Conservation (phyloP, 2,888 invertebrate species). For the Nephrotoma flavescens region DNA sequence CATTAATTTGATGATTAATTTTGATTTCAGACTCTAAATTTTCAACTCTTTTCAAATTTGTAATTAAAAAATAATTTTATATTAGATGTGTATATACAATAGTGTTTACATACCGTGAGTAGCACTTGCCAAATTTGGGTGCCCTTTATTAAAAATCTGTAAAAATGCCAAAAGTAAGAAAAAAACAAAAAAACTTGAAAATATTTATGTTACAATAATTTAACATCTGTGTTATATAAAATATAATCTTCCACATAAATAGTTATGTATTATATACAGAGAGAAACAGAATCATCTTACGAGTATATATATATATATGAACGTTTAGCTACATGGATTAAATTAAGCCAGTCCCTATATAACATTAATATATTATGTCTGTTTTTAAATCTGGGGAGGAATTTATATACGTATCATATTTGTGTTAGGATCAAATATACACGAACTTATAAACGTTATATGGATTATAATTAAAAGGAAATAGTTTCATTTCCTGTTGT, state of each 20-base stretch:
- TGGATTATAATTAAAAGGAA: neutral
- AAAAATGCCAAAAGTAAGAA: slow-evolving; percentile 4
- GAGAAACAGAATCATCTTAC: neutral
- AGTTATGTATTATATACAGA: neutral
- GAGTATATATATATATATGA: neutral
- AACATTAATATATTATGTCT: neutral
- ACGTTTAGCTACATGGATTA: neutral
- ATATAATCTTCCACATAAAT: neutral
- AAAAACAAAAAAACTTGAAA: neutral
- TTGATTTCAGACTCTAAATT: neutral
- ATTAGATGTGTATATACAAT: neutral
- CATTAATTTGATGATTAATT: neutral
- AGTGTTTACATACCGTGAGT: slow-evolving; percentile 10
- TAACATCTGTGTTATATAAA: neutral
- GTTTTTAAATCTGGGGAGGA: neutral
- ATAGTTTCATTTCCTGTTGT: neutral
- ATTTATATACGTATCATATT: neutral
- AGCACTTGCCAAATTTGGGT: slow-evolving; percentile 9
- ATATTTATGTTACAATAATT: slow-evolving; percentile 1
- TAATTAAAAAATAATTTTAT: neutral
- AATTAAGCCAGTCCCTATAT: neutral
- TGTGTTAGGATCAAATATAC: neutral
- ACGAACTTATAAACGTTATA: neutral
- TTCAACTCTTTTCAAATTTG: neutral
- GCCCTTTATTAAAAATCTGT: slow-evolving; percentile 11